Evolutionary conservation across 2,797 vertebrate species (phyloP), one percentile per base, ranked within the genome.

Genomic region (Heteromormyrus szaboi): DNA sequence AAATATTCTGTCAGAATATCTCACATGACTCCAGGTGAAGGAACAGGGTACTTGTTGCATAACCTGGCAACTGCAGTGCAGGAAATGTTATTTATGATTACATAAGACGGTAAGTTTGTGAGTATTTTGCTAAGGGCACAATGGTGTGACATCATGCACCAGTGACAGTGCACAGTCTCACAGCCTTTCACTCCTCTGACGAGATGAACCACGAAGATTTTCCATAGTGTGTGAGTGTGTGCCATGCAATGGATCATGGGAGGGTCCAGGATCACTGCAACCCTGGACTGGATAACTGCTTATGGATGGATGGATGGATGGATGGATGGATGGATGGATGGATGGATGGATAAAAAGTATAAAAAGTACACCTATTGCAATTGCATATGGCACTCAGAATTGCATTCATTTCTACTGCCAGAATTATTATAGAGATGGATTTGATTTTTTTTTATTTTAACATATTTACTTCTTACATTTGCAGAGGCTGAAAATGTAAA

Each of bases 211-310:
- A 81, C 0, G 7, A n/a, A 46, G 19, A 46, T 22, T 44, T 44
- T 46, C 37, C 5, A 81, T 44, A 81, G 17, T 81, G 68, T 76
- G 68, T 1, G 50, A 90, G 87, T 54, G 85, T 87, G 76, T 88
- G n/a, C 4, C 2, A 0, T 88, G 87, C 68, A 54, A 81, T 81
- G 17, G 8, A 22, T 65, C 62, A 29, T 29, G 62, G 62, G 25
- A 65, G 62, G 25, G 3, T 65, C 62, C 33, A 76, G 68, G 5
- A 76, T 41, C 14, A 41, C 68, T 76, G 68, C 33, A 76, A 76
- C 68, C 14, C 14, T 37, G 5, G 11, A 72, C 68, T 72, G 68
- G 68, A 72, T 41, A 37, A 72, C 11, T 72, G 29, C 29, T 72
- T 6, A 68, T 4, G 25, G 62, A 68, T 29, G 62, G 56, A 65